Conservation (phyloP, 2,888 invertebrate genomes). For the Perithous albicinctus region DNA sequence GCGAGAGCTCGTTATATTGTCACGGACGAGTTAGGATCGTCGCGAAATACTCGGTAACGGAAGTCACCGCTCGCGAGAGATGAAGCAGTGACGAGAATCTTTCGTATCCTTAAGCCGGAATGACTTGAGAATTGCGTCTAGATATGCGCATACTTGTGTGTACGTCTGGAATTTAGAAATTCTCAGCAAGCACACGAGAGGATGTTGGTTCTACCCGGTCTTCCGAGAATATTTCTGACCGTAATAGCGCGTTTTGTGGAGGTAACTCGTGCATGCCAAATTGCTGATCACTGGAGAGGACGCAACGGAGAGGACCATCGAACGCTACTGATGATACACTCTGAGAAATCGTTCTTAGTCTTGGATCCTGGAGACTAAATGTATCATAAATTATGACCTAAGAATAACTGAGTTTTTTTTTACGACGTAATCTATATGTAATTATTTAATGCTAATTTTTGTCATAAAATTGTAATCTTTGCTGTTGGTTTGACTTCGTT, state of each 20-base stretch:
- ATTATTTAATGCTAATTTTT: too few species aligned
- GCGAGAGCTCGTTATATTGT: slow-evolving; percentile 50
- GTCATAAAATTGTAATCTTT: too few species aligned
- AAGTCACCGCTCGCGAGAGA: slow-evolving; percentile 5
- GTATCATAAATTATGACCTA: too few species aligned
- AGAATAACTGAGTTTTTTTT: too few species aligned
- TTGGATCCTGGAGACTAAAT: too few species aligned
- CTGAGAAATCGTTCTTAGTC: too few species aligned
- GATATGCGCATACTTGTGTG: neutral
- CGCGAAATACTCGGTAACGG: slow-evolving; percentile 12
- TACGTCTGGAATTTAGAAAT: slow-evolving; percentile 42
- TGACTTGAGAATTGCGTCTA: neutral
- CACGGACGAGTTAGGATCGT: slow-evolving; percentile 35
- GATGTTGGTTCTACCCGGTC: neutral
- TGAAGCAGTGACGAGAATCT: slow-evolving; percentile 1
- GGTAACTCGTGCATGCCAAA: slow-evolving; percentile 54
- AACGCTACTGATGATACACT: too few species aligned
- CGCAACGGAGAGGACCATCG: too few species aligned
- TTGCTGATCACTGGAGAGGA: slow-evolving; percentile 36
- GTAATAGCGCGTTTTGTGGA: slow-evolving; percentile 35
- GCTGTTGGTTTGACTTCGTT: too few species aligned
- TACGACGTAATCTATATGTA: too few species aligned
- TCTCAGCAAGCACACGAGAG: slow-evolving; percentile 8
- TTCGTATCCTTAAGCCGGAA: slow-evolving; percentile 4
- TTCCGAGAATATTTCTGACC: slow-evolving; percentile 55